These are phyloP conservation scores for Azemiops feae DNA, from an alignment of 2,113 vertebrate species.

Conservation along the genomic window DNA sequence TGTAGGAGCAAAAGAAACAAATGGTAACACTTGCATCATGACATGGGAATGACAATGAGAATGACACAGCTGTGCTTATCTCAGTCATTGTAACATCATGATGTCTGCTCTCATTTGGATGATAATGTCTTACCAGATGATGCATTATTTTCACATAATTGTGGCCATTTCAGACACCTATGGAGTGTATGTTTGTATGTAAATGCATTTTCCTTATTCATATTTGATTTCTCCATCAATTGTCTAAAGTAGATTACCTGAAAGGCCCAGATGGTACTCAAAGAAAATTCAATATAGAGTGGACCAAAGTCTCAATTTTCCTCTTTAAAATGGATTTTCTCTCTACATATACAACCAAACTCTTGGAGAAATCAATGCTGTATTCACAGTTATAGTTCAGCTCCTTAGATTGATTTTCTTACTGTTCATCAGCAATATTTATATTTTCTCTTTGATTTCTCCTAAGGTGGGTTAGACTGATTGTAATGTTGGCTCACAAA, in stretches of 20 bases:
- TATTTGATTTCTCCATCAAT: background rate
- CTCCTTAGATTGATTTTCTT: background rate
- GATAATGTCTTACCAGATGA: background rate
- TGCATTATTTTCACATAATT: background rate
- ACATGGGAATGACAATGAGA: background rate
- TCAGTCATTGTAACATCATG: background rate
- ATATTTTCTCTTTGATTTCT: slow-evolving; percentile 5
- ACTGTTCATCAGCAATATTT: background rate
- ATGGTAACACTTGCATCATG: background rate
- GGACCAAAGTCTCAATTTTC: background rate
- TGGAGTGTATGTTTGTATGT: too few species aligned
- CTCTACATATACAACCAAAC: background rate
- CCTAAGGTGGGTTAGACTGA: slow-evolving; percentile 15
- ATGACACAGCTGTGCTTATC: background rate
- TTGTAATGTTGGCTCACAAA: background rate
- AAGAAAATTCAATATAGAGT: background rate
- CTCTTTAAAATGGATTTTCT: background rate
- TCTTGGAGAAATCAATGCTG: background rate
- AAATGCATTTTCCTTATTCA: background rate
- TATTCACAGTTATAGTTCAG: background rate
- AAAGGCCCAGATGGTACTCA: background rate
- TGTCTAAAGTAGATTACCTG: background rate
- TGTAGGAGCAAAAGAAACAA: background rate
- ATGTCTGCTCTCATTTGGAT: background rate
- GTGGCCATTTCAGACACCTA: background rate